Evolutionary conservation across 2,888 invertebrate genomes (phyloP), one percentile per base, ranked within the genome.

Genomic region (Cheilosia scutellata): DNA sequence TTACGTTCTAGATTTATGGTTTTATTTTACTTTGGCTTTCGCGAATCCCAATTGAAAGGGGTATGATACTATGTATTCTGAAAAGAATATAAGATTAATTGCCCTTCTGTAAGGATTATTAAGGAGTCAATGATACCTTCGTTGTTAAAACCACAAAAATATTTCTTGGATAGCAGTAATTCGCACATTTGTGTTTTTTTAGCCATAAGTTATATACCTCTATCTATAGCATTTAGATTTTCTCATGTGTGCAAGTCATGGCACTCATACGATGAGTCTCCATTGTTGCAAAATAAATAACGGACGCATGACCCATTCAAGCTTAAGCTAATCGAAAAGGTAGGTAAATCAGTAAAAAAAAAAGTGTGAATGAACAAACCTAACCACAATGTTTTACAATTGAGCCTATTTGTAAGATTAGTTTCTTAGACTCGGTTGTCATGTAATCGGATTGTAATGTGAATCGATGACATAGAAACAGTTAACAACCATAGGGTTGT

Each of bases 351-450:
- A 37, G 37, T 13, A n/a, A 27, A 11, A 33, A 31, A 49, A 42
- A 42, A 11, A 66, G 13, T 44, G 66, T 66, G 42, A 42, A 44
- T 16, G 47, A 47, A 44, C 37, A 37, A 55, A 62, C 37, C 31
- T 49, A 82, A 78, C 82, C 82, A 11, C 82, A 82, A 20, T 62
- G 42, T 62, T 66, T 13, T 16, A 60, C 66, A 72, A 72, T 78
- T 77, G 78, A 74, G 66, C 55, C 72, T 74, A 78, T 74, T 83
- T 83, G 77, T 74, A 68, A 62, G 55, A 72, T 68, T 72, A 58
- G 55, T 58, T 60, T 68, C 62, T 49, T 66, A 29, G 62, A 55
- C 62, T 66, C 72, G 47, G 25, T n/a, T 60, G n/a, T 29, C 51
- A 51, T 71, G 66, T 66, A 77, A 78, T 74, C 66, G 66, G 33